Base-by-base conservation (phyloP, 2,113 vertebrate species). In the Anas platyrhynchos region DNA sequence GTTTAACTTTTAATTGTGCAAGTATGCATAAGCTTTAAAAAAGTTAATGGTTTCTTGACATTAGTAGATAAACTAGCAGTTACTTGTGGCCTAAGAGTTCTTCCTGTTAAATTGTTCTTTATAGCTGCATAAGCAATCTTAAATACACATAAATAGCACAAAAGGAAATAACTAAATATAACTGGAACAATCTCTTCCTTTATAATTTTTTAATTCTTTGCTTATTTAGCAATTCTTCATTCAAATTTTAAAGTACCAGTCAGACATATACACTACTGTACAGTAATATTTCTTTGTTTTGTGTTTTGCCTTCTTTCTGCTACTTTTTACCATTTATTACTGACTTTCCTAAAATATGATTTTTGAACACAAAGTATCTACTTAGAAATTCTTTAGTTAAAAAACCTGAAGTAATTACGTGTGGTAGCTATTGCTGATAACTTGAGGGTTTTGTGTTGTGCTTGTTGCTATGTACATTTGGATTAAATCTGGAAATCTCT, bases 401-500 rank as follows among this genome's bases (percentile, higher is more conserved):
- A 89, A 86, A 88, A 26, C 48, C 52, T 58, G 69, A 72, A 95
- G n/a, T 88, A 58, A 56, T 94, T 87, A 62, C 13, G 17, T 21
- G 29, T 2, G 1, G 66, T 95, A 75, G 66, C 58, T 90, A 18
- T 58, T 73, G 74, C 67, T 95, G 66, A 56, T 94, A 94, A 88
- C 74, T 88, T 95, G 75, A 83, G 72, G 86, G 32, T 17, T 84
- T 56, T 92, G n/a, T 68, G 81, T 44, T 65, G 22, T 96, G 22
- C 90, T 96, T 86, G 65, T 91, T 94, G 67, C 65, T 94, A 14
- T 63, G 69, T 93, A 71, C 43, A 14, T 95, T 93, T 91, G 31
- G 73, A 91, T 95, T 90, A 95, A 89, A 91, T 86, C 79, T 94
- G 76, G 61, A 91, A 96, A 79, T 87, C 27, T 44, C 32, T 93